Conservation (phyloP, 2,888 invertebrate species). For the Allygus modestus region DNA sequence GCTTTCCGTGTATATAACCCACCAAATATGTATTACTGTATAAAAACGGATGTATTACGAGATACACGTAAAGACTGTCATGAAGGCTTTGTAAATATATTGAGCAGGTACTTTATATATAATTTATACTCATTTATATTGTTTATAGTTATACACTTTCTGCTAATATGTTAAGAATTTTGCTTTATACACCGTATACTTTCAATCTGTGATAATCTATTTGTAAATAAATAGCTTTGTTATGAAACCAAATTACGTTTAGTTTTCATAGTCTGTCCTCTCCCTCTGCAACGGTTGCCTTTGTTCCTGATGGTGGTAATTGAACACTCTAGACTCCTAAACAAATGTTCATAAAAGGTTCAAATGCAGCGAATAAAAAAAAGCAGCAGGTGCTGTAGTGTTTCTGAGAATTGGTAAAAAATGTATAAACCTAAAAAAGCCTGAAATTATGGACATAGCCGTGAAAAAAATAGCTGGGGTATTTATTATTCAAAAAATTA, state of each 20-base stretch:
- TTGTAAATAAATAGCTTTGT: constrained; percentile 18
- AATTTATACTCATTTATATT: not conserved
- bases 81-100: constrained; percentile 8
- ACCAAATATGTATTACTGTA: not conserved
- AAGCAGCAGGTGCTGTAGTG: too few relatives aligned
- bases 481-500: too few relatives aligned
- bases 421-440: too few relatives aligned
- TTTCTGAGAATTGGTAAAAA: too few relatives aligned
- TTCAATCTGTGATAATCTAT: constrained; percentile 6
- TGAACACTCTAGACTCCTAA: too few relatives aligned
- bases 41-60: not conserved
- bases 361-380: too few relatives aligned
- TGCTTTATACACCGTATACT: not conserved
- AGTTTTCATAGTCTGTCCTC: too few relatives aligned
- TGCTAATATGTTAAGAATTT: not conserved
- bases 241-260: not conserved
- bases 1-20: not conserved
- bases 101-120: not conserved
- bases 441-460: too few relatives aligned
- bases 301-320: too few relatives aligned
- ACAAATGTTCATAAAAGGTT: too few relatives aligned
- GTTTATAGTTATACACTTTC: not conserved
- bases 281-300: too few relatives aligned
- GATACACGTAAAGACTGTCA: not conserved
- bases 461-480: too few relatives aligned